Percentiles rank a stretch among this genome's conserved stretches.
phyloP scores from a whole-genome alignment of 1,140 invertebrate genomes.

The Lordiphosa clarofinis region DNA sequence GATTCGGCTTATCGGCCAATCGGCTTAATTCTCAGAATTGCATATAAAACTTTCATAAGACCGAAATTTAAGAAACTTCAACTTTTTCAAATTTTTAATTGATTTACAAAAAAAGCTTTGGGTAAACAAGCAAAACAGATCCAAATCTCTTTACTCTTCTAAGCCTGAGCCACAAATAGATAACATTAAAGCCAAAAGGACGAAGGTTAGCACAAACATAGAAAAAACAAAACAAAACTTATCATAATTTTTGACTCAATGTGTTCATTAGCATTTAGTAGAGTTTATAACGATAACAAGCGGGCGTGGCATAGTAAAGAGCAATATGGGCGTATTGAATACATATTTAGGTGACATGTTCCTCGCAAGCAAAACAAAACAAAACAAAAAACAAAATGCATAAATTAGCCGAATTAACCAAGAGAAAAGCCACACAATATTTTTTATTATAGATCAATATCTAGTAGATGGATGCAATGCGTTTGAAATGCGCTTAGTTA shows the following conservation, averaged over 20 bases:
- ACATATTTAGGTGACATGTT: slow-evolving; percentile 78
- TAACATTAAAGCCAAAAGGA: slow-evolving; percentile 25
- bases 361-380: slow-evolving; percentile 52
- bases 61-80: too few relatives aligned
- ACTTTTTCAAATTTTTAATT: too few relatives aligned
- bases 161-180: neutral
- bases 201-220: slow-evolving; percentile 8
- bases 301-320: slow-evolving; percentile 46
- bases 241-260: slow-evolving; percentile 74
- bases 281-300: slow-evolving; percentile 24
- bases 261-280: slow-evolving; percentile 78
- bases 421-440: slow-evolving; percentile 6
- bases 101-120: too few relatives aligned
- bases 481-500: slow-evolving; percentile 40
- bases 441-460: slow-evolving; percentile 3
- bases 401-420: slow-evolving; percentile 62
- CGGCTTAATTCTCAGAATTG: too few relatives aligned
- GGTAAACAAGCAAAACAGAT: too few relatives aligned
- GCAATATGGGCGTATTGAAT: slow-evolving; percentile 75
- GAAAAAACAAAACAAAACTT: slow-evolving; percentile 34
- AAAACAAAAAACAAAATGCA: slow-evolving; percentile 28
- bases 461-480: slow-evolving; percentile 29
- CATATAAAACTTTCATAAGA: too few relatives aligned
- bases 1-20: too few relatives aligned
- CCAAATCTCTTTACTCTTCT: too few relatives aligned